phyloP scores from a whole-genome alignment of 2,797 vertebrate species.

The Peromyscus nudipes region DNA sequence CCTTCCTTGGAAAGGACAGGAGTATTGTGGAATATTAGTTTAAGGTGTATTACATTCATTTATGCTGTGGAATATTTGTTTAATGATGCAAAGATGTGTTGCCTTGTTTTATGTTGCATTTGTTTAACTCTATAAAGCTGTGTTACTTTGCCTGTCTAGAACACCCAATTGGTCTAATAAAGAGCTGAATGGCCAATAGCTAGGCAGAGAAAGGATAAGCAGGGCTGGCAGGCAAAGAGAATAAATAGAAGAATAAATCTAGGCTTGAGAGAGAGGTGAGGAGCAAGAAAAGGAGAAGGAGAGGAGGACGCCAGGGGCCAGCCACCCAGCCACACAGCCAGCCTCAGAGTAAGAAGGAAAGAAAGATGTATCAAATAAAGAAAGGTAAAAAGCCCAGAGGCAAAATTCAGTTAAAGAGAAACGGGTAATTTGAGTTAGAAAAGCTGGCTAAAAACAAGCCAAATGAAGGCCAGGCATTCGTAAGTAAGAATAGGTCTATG shows the following conservation, averaged over 20 bases:
- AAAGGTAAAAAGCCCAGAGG: neutral
- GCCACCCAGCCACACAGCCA: neutral
- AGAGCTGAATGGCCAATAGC: neutral
- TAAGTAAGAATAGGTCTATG: neutral
- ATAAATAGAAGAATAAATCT: neutral
- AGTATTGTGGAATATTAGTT: neutral
- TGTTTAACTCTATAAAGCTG: neutral
- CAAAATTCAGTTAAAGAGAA: neutral
- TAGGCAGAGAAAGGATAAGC: neutral
- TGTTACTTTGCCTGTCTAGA: neutral
- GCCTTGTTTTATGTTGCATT: neutral
- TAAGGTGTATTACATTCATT: neutral
- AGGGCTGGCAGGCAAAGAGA: neutral
- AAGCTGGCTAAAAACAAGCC: neutral
- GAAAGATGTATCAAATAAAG: neutral
- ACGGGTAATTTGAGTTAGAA: neutral
- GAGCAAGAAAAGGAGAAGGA: neutral
- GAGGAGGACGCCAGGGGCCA: neutral
- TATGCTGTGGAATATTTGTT: neutral
- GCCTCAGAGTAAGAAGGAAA: neutral
- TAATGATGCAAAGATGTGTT: neutral
- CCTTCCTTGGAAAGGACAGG: neutral
- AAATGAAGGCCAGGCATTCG: neutral
- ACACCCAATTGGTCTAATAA: neutral
- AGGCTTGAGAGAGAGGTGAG: neutral